Evolutionary conservation across 2,888 invertebrate species (phyloP), one percentile per base, ranked within the genome.

Genomic region (Habroteleia sp.): DNA sequence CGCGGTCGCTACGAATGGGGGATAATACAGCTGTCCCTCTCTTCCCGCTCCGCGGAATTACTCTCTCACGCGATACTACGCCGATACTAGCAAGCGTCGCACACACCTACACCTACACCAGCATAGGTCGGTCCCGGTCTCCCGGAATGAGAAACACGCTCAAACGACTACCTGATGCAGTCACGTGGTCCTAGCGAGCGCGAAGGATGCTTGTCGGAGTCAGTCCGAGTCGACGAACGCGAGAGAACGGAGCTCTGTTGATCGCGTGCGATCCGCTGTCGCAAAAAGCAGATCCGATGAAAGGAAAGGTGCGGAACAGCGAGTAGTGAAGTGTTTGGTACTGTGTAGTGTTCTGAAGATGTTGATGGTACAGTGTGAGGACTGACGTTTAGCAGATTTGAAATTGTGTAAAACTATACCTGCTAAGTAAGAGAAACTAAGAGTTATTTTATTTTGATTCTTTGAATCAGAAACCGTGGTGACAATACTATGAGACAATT

Each of bases 121-220:
- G 35, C 58, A 31, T 46, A 63, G 35, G 58, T 54, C 42, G 65
- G 62, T 62, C 71, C 73, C 75, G 68, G 74, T 60, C 56, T 62
- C 71, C 73, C 75, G 68, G 74, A 74, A 77, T 68, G 77, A 74
- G 76, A 76, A 77, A 80, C 60, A 74, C 69, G 76, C 68, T 74
- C 65, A 37, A 56, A 46, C 63, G 75, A 77, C 78, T 80, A 85
- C 82, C 85, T 84, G 83, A 83, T 82, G 81, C 65, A 84, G 85
- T 87, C 87, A 87, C 87, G 87, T 87, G 87, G 86, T 82, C 72
- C 66, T 74, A 68, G 63, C 79, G 78, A 82, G 80, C 77, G 76
- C 85, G 79, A 85, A 85, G 85, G 86, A 86, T 86, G 85, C 83
- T 84, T 83, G 85, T 77, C 82, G 82, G 83, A 84, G 83, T 83